Base-by-base conservation (phyloP, 2,113 vertebrate genomes). In the Jacana jacana region DNA sequence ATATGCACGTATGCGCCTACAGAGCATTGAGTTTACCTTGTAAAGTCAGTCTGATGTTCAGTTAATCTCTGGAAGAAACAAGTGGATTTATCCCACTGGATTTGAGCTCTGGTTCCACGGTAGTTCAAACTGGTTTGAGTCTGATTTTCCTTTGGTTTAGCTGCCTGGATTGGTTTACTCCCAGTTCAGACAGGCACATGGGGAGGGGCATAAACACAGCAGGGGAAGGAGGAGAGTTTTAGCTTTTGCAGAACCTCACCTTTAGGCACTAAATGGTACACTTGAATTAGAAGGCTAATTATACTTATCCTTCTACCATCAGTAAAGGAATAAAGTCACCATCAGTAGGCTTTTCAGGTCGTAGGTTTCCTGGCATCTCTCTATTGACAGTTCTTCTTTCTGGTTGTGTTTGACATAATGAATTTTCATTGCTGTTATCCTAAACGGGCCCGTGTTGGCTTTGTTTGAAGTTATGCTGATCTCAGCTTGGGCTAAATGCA, bases 1-100 rank as follows among this genome's bases (percentile, higher is more conserved):
- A 22, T 14, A 22, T 16, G 48, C 35, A 69, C 23, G 2, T 5
- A 2, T 0, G 2, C 31, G 24, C 25, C 61, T 79, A 7, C 10
- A 28, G 40, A 57, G 25, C 25, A 27, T 81, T 30, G 46, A 27
- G 19, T 48, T 75, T 70, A 30, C 37, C 39, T 76, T 46, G n/a
- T n/a, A 54, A 88, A 60, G 57, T 37, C 52, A 44, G 57, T 8
- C 31, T 58, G 63, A 37, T 58, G 9, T 9, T 33, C 35, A 85
- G 19, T 28, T 40, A 58, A 76, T 37, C 58, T 52, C 75, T 57
- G 42, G 33, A 60, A 69, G 51, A 31, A 88, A 9, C 22, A 10
- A 2, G 1, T 13, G 71, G 19, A 42, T 82, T 92, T 18, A 11
- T 70, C 40, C 46, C 55, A 40, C 40, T n/a, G 54, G 65, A 42